Evolutionary conservation across 2,888 invertebrate genomes (phyloP), one percentile per base, ranked within the genome.

Genomic region (Zygogramma bicolorata): DNA sequence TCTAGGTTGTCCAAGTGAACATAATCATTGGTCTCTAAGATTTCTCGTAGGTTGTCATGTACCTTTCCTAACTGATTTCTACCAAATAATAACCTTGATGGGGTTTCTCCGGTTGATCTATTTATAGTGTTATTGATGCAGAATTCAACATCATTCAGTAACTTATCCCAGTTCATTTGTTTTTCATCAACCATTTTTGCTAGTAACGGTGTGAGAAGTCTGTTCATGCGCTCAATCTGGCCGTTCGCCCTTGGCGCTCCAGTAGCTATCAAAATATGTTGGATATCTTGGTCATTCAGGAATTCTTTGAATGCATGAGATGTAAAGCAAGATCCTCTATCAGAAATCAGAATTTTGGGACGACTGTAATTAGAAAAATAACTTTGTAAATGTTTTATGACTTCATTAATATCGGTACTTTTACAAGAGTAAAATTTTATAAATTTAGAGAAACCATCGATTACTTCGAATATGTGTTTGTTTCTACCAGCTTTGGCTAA

Each of bases 391-490:
- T 34, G 34, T 34, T 34, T 34, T 34, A 34, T 34, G 13, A 34
- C 34, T 63, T 78, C 77, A 5, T 68, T 58, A 5, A 76, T 46
- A 2, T 65, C 68, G 6, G 79, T 81, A 2, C 69, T 65, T 38
- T 73, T 79, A 2, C 75, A 74, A 0, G 79, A 49, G 49, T 80
- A 81, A 1, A 83, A 46, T 49, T 75, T 78, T 0, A 77, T 66
- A 65, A 79, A 83, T 69, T 83, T 84, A 0, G 81, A 80, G 57
- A 82, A 82, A 2, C 69, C 73, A 61, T 84, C 81, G 15, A 82
- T 68, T 3, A 82, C 73, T 42, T 42, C 74, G 13, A 84, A 75
- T 20, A 84, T 71, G 67, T 81, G 73, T 73, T 79, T 77, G 34
- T 34, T 34, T 13, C 34, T 8, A 13, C 13, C 34, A 34, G 13